phyloP scores from a whole-genome alignment of 2,888 invertebrate genomes.

The Hirtodrosophila histrioides region DNA sequence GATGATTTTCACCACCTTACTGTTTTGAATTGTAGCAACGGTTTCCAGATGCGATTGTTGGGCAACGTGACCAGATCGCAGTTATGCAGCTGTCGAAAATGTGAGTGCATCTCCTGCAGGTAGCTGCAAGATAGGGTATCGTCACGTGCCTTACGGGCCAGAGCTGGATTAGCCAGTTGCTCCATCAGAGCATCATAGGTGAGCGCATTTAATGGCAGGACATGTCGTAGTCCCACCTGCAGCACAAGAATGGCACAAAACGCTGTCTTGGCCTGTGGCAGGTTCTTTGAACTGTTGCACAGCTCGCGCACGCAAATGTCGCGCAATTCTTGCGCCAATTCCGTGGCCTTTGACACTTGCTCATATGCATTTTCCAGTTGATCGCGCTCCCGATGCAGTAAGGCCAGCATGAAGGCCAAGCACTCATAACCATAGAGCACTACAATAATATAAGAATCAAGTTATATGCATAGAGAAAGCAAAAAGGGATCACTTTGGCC shows the following conservation, averaged over 20 bases:
- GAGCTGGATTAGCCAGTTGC: constrained; percentile 7
- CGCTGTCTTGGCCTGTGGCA: constrained; percentile 32
- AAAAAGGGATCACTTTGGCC: background rate
- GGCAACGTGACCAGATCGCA: constrained; percentile 24
- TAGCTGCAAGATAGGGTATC: constrained; percentile 4
- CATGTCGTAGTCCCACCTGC: constrained; percentile 19
- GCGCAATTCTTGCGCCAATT: constrained; percentile 26
- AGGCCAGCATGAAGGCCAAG: constrained; percentile 52
- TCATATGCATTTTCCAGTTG: constrained; percentile 7
- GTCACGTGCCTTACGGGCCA: background rate
- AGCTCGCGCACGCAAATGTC: constrained; percentile 40
- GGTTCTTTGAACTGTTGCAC: background rate
- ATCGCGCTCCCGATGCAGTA: constrained; percentile 14
- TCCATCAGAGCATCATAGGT: constrained; percentile 41
- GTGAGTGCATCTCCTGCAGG: constrained; percentile 47
- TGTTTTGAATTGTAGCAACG: constrained; percentile 45
- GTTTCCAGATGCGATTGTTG: constrained; percentile 59
- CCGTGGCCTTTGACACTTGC: constrained; percentile 8
- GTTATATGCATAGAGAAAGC: background rate
- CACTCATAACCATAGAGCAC: constrained; percentile 55
- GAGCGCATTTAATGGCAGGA: constrained; percentile 16
- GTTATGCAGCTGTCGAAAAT: constrained; percentile 40
- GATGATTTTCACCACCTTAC: constrained; percentile 18
- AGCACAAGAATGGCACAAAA: constrained; percentile 51
- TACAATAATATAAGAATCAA: background rate